Conservation (phyloP, 2,888 invertebrate species). For the Eudemis profundana region DNA sequence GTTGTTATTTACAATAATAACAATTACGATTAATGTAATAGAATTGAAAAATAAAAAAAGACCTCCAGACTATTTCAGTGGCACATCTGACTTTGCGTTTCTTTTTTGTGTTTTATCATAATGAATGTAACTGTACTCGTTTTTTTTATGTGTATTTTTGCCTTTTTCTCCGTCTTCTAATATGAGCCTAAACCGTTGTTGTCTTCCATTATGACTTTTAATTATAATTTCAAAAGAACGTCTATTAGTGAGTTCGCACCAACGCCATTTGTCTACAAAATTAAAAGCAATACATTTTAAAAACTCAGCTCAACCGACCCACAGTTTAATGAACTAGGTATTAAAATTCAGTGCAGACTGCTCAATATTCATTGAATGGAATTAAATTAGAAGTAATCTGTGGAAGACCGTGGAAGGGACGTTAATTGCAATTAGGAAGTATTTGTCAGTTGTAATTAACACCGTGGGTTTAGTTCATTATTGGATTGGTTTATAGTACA, state of each 20-base stretch:
- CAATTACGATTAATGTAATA: no score
- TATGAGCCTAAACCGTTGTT: background rate
- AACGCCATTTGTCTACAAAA: slow-evolving; percentile 25
- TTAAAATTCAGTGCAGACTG: slow-evolving; percentile 37
- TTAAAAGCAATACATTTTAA: slow-evolving; percentile 29
- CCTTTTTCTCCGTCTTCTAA: no score
- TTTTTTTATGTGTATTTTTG: no score
- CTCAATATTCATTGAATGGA: slow-evolving; percentile 38
- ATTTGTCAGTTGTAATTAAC: slow-evolving; percentile 1
- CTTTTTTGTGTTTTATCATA: no score
- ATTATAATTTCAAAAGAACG: slow-evolving; percentile 3
- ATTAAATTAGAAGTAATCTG: slow-evolving; percentile 36
- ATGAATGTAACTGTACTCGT: no score
- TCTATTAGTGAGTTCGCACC: slow-evolving; percentile 7
- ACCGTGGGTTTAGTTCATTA: background rate
- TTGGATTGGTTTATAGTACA: slow-evolving; percentile 2
- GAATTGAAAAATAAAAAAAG: no score
- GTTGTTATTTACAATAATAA: no score
- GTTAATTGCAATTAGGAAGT: slow-evolving; percentile 35
- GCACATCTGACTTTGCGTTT: no score
- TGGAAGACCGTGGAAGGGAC: slow-evolving; percentile 16
- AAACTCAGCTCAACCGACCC: slow-evolving; percentile 23
- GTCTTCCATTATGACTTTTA: background rate
- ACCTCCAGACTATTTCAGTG: no score
- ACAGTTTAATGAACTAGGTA: slow-evolving; percentile 39